Evolutionary conservation across 2,888 invertebrate species (phyloP).

Genomic region (Alentia gelatinosa): DNA sequence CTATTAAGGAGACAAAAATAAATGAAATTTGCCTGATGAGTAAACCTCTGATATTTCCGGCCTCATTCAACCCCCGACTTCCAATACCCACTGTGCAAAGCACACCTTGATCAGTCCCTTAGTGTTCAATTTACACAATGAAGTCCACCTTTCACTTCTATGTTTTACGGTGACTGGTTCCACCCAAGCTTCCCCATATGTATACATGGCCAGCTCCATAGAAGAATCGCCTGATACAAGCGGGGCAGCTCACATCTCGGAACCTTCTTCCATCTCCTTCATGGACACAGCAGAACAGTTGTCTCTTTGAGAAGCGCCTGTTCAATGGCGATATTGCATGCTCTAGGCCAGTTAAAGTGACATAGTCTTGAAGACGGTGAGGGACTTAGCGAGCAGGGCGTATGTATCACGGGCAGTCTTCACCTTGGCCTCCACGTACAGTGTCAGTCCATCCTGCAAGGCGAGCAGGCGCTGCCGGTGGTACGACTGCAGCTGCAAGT

Average conservation of each 20-base stretch:
- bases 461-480: slow-evolving; percentile 72
- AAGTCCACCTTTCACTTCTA: too few relatives aligned
- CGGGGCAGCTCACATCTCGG: background rate
- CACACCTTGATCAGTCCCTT: background rate
- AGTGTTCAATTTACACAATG: too few relatives aligned
- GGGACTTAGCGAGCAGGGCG: slow-evolving; percentile 71
- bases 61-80: background rate
- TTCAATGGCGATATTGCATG: background rate
- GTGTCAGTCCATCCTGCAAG: slow-evolving; percentile 74
- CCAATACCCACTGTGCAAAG: background rate
- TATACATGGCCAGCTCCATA: too few relatives aligned
- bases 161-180: too few relatives aligned
- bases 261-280: background rate
- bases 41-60: background rate
- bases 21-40: background rate
- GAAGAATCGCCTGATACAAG: too few relatives aligned
- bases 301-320: background rate
- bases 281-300: background rate
- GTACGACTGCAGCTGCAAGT: slow-evolving; percentile 58
- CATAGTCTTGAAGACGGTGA: slow-evolving; percentile 60
- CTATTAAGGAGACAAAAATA: background rate
- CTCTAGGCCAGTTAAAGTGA: slow-evolving; percentile 2
- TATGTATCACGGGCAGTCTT: slow-evolving; percentile 77
- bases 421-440: slow-evolving; percentile 77
- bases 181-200: too few relatives aligned